A percentile compares a stretch with the other conserved stretches of the same genome.
Evolutionary conservation across 2,888 invertebrate species (phyloP).

Genomic region (Laspeyria flexula): DNA sequence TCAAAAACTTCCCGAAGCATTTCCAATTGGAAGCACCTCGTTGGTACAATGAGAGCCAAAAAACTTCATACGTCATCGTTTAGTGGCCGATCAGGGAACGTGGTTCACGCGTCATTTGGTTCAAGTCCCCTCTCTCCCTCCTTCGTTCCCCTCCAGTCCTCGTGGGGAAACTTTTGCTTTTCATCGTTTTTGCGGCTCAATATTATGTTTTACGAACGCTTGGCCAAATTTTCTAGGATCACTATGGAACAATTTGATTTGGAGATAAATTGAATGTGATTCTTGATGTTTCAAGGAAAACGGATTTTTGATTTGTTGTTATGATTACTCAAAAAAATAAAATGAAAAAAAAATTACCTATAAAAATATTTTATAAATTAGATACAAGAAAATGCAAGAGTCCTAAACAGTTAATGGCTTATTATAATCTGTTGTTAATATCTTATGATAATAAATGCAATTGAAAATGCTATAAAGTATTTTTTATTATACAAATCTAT

Average conservation of each 20-base stretch:
- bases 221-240: slow-evolving; percentile 37
- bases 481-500: too few species aligned
- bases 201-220: slow-evolving; percentile 49
- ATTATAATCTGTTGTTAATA: too few species aligned
- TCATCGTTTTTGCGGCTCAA: slow-evolving; percentile 46
- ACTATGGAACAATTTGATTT: slow-evolving; percentile 40
- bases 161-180: slow-evolving; percentile 41
- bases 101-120: slow-evolving; percentile 55
- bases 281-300: slow-evolving; percentile 13
- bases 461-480: too few species aligned
- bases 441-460: too few species aligned
- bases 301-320: slow-evolving; percentile 1
- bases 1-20: slow-evolving; percentile 22
- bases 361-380: too few species aligned
- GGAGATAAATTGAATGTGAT: slow-evolving; percentile 37
- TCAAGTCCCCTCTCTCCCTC: slow-evolving; percentile 3
- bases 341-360: too few species aligned
- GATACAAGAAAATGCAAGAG: too few species aligned
- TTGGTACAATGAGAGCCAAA: slow-evolving; percentile 40
- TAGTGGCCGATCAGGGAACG: slow-evolving; percentile 41
- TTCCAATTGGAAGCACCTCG: slow-evolving; percentile 33
- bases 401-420: too few species aligned
- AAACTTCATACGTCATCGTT: slow-evolving; percentile 57
- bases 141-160: neutral
- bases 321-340: slow-evolving; percentile 2